phyloP scores from a whole-genome alignment of 2,113 vertebrate genomes.

The Ptyas mucosa region DNA sequence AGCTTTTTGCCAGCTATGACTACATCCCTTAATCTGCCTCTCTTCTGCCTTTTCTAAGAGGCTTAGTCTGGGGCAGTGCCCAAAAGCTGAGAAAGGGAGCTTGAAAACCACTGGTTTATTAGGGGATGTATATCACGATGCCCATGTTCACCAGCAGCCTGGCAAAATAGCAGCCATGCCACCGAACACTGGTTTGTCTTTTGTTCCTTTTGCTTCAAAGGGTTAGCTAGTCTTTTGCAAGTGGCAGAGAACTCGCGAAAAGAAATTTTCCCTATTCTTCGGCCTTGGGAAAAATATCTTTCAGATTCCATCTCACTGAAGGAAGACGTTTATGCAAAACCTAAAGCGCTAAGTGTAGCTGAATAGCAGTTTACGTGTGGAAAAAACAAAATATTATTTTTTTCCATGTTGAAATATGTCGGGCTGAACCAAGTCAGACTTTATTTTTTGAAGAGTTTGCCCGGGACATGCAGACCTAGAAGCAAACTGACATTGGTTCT shows the following conservation, averaged over 20 bases:
- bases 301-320: background rate
- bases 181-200: background rate
- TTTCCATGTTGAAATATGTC: background rate
- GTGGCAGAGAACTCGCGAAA: background rate
- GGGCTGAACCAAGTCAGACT: background rate
- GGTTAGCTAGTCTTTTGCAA: background rate
- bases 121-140: background rate
- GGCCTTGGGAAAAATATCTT: background rate
- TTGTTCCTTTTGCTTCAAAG: background rate
- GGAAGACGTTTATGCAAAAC: background rate
- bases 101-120: background rate
- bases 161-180: background rate
- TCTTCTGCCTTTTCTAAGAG: background rate
- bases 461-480: no score
- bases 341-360: background rate
- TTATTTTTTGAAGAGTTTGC: no score
- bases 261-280: background rate
- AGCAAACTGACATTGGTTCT: no score
- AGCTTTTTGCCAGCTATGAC: background rate
- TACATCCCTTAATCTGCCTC: no score
- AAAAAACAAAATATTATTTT: background rate
- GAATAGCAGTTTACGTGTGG: background rate
- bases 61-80: fast-evolving
- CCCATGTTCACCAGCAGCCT: background rate
- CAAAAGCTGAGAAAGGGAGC: background rate